A percentile compares a stretch with the other conserved stretches of the same genome.
Conservation (phyloP, 2,888 invertebrate species). For the Noctuana brunneofusca region DNA sequence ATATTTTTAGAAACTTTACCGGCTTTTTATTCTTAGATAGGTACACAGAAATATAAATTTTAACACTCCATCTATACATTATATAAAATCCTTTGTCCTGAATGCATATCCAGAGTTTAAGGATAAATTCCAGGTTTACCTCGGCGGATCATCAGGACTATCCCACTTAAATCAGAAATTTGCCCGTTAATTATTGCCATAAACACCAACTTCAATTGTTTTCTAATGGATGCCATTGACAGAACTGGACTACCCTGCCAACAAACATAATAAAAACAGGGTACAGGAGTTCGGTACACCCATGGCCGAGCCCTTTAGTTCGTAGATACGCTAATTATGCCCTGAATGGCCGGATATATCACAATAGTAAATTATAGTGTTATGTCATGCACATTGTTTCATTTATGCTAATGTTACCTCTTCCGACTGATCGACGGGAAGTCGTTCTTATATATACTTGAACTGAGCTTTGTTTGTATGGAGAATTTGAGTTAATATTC, state of each 20-base stretch:
- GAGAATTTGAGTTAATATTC: background rate
- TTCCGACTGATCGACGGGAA: conserved; percentile 22
- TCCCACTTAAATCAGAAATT: too few species aligned
- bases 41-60: too few species aligned
- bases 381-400: conserved; percentile 52
- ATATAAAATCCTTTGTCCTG: too few species aligned
- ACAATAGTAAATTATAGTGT: conserved; percentile 51
- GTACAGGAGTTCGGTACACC: too few species aligned
- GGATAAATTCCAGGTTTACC: too few species aligned
- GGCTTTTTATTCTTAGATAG: conserved; percentile 5
- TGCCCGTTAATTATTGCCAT: too few species aligned
- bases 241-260: too few species aligned
- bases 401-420: conserved; percentile 36
- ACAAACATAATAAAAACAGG: too few species aligned
- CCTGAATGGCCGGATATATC: conserved; percentile 50
- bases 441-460: conserved; percentile 1
- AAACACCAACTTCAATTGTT: too few species aligned
- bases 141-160: too few species aligned
- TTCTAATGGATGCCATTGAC: too few species aligned
- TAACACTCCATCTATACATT: background rate
- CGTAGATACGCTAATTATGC: conserved; percentile 33
- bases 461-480: conserved; percentile 3
- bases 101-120: too few species aligned
- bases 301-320: conserved; percentile 7
- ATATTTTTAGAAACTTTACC: conserved; percentile 6